A percentile compares a stretch with the other conserved stretches of the same genome.
Evolutionary conservation across 2,797 vertebrate species (phyloP).

Genomic region (Brachyalestes nurse): DNA sequence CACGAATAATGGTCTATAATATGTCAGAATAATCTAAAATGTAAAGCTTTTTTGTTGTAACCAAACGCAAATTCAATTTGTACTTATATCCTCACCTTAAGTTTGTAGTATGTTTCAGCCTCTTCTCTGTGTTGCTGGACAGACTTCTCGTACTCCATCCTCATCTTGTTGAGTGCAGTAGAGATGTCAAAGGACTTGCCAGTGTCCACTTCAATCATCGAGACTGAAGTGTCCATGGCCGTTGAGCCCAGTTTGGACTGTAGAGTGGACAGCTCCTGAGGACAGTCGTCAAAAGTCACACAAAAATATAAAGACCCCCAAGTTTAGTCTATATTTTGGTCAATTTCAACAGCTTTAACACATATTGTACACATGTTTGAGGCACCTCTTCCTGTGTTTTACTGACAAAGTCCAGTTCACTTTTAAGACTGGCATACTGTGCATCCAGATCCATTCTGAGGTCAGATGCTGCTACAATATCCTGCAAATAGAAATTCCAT

Average conservation of each 20-base stretch:
- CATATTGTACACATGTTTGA: not conserved
- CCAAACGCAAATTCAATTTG: too few relatives aligned
- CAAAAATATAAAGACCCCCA: not conserved
- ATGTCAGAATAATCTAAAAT: not conserved
- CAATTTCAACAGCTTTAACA: not conserved
- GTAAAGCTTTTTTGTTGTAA: not conserved
- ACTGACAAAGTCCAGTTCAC: constrained; percentile 65
- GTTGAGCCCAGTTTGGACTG: constrained; percentile 67
- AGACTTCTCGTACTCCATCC: constrained; percentile 69
- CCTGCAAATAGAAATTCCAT: constrained; percentile 52
- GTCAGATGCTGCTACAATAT: constrained; percentile 67
- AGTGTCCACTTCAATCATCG: constrained; percentile 73
- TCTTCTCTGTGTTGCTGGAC: constrained; percentile 70
- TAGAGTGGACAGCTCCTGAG: constrained; percentile 66
- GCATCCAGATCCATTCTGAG: constrained; percentile 66
- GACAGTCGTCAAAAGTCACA: not conserved
- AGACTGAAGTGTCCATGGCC: constrained; percentile 65
- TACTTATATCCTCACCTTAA: constrained; percentile 59
- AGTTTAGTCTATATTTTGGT: not conserved
- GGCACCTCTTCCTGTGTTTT: constrained; percentile 70
- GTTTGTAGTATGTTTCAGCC: constrained; percentile 71
- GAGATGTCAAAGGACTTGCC: constrained; percentile 71
- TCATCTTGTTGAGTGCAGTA: constrained; percentile 66
- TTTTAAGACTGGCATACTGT: constrained; percentile 61
- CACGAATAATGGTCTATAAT: not conserved